Base-by-base conservation (phyloP, 2,888 invertebrate genomes). In the Penaeus monodon region DNA sequence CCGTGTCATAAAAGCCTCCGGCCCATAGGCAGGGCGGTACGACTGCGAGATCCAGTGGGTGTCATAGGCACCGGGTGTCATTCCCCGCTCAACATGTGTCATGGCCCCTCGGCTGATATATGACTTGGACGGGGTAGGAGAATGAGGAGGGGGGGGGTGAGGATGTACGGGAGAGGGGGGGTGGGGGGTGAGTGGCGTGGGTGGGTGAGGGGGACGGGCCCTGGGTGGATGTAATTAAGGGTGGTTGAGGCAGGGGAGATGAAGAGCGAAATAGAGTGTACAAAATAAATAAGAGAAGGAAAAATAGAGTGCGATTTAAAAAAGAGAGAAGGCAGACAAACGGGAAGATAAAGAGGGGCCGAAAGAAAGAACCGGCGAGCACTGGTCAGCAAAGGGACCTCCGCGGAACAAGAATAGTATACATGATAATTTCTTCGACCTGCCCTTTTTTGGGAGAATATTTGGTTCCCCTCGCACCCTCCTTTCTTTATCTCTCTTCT, bases 401-500 rank as follows among this genome's bases (percentile, higher is more conserved):
- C 76, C 27, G 3, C 4, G 33, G 20, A 27, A 22, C n/a, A 1
- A 27, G 33, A 29, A 73, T 17, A 1, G 38, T 2, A 22, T 4
- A 22, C n/a, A 76, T 44, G 76, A 44, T 57, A 24, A 27, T 38
- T 49, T n/a, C 76, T 24, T 57, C 24, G 38, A 49, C 57, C 44
- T 4, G 27, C 44, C 49, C 8, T 24, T 20, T n/a, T 14, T 44
- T 49, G 76, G 76, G 12, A 76, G 57, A 76, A 49, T 17, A 76
- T n/a, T 24, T 44, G 49, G 44, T 49, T n/a, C 76, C 57, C 44
- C 49, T 76, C n/a, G 57, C 44, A 44, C 14, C 6, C 24, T 12
- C 24, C n/a, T 44, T n/a, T 57, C 57, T 20, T 76, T n/a, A 44
- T 63, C 78, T 78, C 63, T 78, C 78, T 79, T 64, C 57, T 63